phyloP scores from a whole-genome alignment of 1,140 invertebrate species.

The Megathymus violae region DNA sequence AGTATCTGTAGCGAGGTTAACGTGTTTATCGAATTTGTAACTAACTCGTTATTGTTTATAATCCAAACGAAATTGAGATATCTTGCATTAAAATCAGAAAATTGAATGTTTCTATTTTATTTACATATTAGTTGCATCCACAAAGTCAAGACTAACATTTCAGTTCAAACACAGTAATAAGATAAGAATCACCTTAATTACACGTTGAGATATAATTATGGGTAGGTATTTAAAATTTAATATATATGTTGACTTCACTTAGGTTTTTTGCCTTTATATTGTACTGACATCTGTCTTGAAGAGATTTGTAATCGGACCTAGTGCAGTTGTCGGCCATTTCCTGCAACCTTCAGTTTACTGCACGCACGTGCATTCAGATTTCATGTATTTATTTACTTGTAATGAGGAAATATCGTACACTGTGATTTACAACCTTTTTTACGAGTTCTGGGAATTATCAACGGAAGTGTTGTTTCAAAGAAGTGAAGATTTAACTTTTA shows the following conservation, averaged over 20 bases:
- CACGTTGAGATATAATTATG: too few species aligned
- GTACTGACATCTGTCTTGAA: slow-evolving; percentile 16
- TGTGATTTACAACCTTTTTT: slow-evolving; percentile 53
- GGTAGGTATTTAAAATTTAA: too few species aligned
- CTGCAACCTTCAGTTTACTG: slow-evolving; percentile 33
- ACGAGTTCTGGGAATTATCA: slow-evolving; percentile 48
- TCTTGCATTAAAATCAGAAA: background rate
- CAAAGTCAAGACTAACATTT: too few species aligned
- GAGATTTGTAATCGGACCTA: slow-evolving; percentile 16
- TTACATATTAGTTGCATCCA: too few species aligned
- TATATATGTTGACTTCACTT: too few species aligned
- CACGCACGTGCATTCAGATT: slow-evolving; percentile 35
- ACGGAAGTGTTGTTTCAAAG: slow-evolving; percentile 49
- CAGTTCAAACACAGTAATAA: too few species aligned
- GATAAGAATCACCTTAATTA: too few species aligned
- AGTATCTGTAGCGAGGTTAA: slow-evolving; percentile 17
- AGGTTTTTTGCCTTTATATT: slow-evolving; percentile 3
- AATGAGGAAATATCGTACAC: slow-evolving; percentile 39
- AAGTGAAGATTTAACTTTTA: too few species aligned
- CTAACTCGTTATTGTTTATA: background rate
- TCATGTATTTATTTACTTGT: slow-evolving; percentile 34
- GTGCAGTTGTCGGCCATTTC: slow-evolving; percentile 13
- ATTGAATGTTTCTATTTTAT: too few species aligned
- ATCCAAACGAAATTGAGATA: background rate
- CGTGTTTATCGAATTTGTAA: slow-evolving; percentile 29